Evolutionary conservation across 1,140 invertebrate genomes (phyloP).

Genomic region (Lethocerus indicus): DNA sequence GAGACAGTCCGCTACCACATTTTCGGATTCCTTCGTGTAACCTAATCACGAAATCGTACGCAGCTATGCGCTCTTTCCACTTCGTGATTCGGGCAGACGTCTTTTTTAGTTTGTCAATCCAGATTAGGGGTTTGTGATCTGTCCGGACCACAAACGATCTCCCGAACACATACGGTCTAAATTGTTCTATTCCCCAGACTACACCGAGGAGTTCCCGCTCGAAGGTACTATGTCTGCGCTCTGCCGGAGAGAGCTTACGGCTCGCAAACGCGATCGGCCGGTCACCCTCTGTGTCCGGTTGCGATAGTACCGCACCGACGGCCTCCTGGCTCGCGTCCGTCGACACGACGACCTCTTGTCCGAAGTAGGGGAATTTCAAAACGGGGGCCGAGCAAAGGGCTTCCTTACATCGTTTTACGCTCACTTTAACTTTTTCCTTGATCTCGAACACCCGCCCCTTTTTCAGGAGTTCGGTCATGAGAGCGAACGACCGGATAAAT

Average conservation of each 20-base stretch:
- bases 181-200: slow-evolving; percentile 26
- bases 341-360: no score
- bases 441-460: no score
- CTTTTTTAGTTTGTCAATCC: slow-evolving; percentile 13
- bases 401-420: no score
- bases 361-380: no score
- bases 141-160: slow-evolving; percentile 29
- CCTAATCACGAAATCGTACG: no score
- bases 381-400: no score
- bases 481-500: no score
- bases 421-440: no score
- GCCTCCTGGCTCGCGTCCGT: slow-evolving; percentile 22
- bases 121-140: slow-evolving; percentile 30
- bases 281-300: slow-evolving; percentile 16
- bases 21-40: no score
- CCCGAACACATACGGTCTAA: slow-evolving; percentile 29
- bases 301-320: slow-evolving; percentile 20
- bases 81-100: neutral
- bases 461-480: no score
- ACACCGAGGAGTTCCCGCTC: slow-evolving; percentile 25
- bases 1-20: no score
- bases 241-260: slow-evolving; percentile 22
- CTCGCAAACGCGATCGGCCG: slow-evolving; percentile 23
- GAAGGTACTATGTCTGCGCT: slow-evolving; percentile 25
- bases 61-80: neutral